A percentile compares a stretch with the other conserved stretches of the same genome.
Conservation (phyloP, 2,888 invertebrate genomes). For the Hemicrepidius hirtus region DNA sequence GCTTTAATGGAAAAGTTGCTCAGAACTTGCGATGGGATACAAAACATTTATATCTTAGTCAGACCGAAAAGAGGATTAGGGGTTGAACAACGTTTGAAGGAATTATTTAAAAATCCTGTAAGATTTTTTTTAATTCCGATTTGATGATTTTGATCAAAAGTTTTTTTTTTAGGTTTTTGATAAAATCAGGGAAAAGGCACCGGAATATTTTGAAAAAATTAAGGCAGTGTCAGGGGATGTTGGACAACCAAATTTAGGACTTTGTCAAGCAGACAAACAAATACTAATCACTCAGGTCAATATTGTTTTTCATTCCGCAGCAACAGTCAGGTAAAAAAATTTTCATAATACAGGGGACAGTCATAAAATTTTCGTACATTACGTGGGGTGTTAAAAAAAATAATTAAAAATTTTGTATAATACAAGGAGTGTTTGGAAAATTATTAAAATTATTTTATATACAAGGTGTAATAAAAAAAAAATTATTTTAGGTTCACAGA, state of each 20-base stretch:
- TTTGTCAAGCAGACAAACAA: constrained; percentile 79
- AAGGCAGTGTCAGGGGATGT: constrained; percentile 86
- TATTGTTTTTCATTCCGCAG: constrained; percentile 95
- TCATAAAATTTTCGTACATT: too few species aligned
- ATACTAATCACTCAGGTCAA: constrained; percentile 81
- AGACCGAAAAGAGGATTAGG: constrained; percentile 82
- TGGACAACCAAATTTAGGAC: constrained; percentile 80
- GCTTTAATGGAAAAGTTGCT: constrained; percentile 94
- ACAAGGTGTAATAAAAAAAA: too few species aligned
- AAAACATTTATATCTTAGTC: constrained; percentile 87
- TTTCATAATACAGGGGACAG: too few species aligned
- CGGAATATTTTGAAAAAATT: constrained; percentile 80
- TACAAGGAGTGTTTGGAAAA: too few species aligned
- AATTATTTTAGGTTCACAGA: constrained; percentile 83
- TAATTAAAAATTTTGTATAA: too few species aligned
- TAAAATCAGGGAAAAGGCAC: constrained; percentile 78
- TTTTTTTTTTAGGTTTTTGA: constrained; percentile 80
- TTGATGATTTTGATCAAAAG: constrained; percentile 5
- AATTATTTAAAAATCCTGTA: constrained; percentile 83
- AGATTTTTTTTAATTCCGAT: constrained; percentile 59
- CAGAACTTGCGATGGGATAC: constrained; percentile 86
- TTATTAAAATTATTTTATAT: too few species aligned
- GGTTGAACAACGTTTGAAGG: constrained; percentile 82
- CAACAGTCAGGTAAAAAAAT: constrained; percentile 88
- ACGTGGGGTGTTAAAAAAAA: too few species aligned